phyloP scores from a whole-genome alignment of 2,797 vertebrate genomes.

The Xenops minutus region DNA sequence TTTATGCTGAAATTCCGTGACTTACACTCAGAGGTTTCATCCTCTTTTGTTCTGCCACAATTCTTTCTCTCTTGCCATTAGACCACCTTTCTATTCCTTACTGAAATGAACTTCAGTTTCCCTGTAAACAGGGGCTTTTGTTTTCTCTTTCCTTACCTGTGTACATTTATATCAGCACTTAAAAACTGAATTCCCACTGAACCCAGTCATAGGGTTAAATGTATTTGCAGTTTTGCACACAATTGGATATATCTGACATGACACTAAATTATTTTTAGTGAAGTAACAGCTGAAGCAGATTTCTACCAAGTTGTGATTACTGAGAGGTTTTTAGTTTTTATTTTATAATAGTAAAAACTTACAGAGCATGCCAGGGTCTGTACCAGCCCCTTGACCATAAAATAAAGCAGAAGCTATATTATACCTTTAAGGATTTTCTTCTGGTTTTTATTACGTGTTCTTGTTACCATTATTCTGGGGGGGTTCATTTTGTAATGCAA shows the following conservation, averaged over 20 bases:
- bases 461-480: neutral
- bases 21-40: neutral
- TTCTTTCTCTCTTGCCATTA: neutral
- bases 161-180: neutral
- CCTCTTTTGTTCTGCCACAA: neutral
- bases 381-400: neutral
- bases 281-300: neutral
- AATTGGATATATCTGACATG: neutral
- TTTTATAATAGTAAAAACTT: constrained; percentile 27
- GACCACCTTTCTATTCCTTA: neutral
- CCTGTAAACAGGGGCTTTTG: neutral
- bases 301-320: neutral
- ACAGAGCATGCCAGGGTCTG: neutral
- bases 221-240: constrained; percentile 11
- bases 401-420: constrained; percentile 14
- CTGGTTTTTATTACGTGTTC: constrained; percentile 28
- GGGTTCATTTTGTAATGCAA: neutral
- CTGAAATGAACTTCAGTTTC: neutral
- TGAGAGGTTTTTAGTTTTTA: neutral
- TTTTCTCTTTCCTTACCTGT: neutral
- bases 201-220: neutral
- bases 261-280: constrained; percentile 39
- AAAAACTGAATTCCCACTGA: constrained; percentile 2
- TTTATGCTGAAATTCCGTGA: neutral
- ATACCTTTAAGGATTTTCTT: neutral